These are phyloP conservation scores for Misgurnus anguillicaudatus DNA, from an alignment of 2,113 vertebrate species.

Conservation along the genomic window DNA sequence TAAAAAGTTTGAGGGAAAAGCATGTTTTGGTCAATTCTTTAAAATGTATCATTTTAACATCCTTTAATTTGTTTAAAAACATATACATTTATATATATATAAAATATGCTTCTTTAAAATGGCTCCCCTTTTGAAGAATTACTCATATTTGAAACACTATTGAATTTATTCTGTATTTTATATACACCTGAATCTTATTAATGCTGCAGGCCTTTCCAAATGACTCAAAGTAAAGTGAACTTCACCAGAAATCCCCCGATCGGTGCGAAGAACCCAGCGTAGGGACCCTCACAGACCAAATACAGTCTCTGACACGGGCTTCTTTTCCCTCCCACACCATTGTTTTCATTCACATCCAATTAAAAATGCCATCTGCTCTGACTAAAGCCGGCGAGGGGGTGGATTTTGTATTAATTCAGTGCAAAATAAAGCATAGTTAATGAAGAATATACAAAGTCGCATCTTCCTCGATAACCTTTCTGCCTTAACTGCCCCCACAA, in stretches of 20 bases:
- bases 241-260: neutral
- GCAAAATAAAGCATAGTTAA: neutral
- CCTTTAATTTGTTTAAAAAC: too few species aligned
- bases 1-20: too few species aligned
- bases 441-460: slow-evolving; percentile 3
- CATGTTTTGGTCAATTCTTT: too few species aligned
- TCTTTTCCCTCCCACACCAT: slow-evolving; percentile 21
- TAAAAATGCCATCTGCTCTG: slow-evolving; percentile 6
- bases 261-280: neutral
- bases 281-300: slow-evolving; percentile 10
- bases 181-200: too few species aligned
- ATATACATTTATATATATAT: too few species aligned
- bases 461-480: slow-evolving; percentile 27
- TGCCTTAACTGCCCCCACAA: slow-evolving; percentile 2
- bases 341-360: neutral
- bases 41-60: too few species aligned
- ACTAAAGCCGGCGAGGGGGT: slow-evolving; percentile 11
- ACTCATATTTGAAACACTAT: neutral
- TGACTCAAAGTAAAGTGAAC: neutral
- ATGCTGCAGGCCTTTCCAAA: neutral
- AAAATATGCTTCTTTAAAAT: too few species aligned
- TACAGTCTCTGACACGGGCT: too few species aligned
- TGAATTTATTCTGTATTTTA: neutral
- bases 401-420: slow-evolving; percentile 9
- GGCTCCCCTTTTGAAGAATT: too few species aligned